phyloP scores from a whole-genome alignment of 2,888 invertebrate genomes.

The Notocelia uddmanniana region DNA sequence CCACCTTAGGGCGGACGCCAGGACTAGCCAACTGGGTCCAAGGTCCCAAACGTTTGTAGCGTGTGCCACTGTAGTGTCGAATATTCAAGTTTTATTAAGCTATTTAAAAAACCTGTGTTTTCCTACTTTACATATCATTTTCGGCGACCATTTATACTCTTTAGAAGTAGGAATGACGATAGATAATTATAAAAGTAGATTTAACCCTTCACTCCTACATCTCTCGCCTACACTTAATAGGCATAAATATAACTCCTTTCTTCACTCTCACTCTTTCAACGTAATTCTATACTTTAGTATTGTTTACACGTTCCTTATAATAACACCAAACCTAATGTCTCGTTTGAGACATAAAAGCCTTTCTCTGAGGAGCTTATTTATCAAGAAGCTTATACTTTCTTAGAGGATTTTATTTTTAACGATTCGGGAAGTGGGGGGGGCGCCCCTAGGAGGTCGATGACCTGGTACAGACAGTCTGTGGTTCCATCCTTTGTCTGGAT shows the following conservation, averaged over 20 bases:
- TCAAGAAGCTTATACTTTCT: slow-evolving; percentile 46
- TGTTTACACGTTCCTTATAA: slow-evolving; percentile 16
- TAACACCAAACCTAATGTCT: slow-evolving; percentile 27
- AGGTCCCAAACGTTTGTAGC: too few species aligned
- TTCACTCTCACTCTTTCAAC: not conserved
- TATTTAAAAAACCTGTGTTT: too few species aligned
- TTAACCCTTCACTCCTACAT: not conserved
- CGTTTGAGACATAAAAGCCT: slow-evolving; percentile 31
- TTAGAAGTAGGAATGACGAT: too few species aligned
- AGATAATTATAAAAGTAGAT: not conserved
- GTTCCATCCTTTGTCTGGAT: slow-evolving; percentile 52
- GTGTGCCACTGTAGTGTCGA: too few species aligned
- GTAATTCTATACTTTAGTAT: not conserved
- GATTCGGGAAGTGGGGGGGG: slow-evolving; percentile 52
- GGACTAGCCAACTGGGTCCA: too few species aligned
- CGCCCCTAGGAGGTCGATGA: slow-evolving; percentile 53
- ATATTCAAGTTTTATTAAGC: too few species aligned
- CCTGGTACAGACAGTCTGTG: slow-evolving; percentile 56
- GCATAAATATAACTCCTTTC: not conserved
- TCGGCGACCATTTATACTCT: too few species aligned
- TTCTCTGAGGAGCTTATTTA: slow-evolving; percentile 40
- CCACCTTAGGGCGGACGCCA: too few species aligned
- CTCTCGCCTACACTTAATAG: not conserved
- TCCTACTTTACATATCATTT: too few species aligned
- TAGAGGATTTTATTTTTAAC: slow-evolving; percentile 54